Evolutionary conservation across 2,797 vertebrate species (phyloP).

Genomic region (Mormyrus hasselquistii): DNA sequence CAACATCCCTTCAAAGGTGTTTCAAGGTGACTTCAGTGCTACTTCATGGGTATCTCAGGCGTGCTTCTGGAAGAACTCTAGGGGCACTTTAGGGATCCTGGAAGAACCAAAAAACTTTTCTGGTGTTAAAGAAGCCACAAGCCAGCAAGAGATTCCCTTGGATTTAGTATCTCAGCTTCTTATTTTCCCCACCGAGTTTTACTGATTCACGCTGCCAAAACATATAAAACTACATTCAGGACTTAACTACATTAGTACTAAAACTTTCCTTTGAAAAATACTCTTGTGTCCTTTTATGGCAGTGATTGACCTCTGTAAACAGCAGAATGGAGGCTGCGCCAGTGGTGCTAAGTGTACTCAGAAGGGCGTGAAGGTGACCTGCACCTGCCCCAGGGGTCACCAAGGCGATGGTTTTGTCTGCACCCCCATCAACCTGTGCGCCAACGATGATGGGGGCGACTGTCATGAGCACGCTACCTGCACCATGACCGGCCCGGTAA

Average conservation of each 20-base stretch:
- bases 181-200: not conserved
- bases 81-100: not conserved
- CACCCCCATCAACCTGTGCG: conserved; percentile 70
- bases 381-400: conserved; percentile 71
- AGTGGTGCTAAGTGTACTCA: conserved; percentile 70
- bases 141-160: not conserved
- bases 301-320: conserved; percentile 74
- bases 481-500: conserved; percentile 77
- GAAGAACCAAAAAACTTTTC: not conserved
- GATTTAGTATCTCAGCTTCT: not conserved
- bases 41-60: not conserved
- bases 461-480: conserved; percentile 85
- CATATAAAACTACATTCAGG: not conserved
- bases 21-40: not conserved
- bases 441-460: conserved; percentile 67
- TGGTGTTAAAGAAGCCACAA: not conserved
- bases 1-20: not conserved
- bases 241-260: not conserved
- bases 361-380: conserved; percentile 64
- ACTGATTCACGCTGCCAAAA: not conserved
- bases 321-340: conserved; percentile 81
- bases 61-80: not conserved
- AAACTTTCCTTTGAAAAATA: not conserved
- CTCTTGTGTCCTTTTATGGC: not conserved
- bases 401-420: conserved; percentile 77